These are phyloP conservation scores for Mythimna vitellina DNA, from an alignment of 2,888 invertebrate genomes.

Conservation along the genomic window DNA sequence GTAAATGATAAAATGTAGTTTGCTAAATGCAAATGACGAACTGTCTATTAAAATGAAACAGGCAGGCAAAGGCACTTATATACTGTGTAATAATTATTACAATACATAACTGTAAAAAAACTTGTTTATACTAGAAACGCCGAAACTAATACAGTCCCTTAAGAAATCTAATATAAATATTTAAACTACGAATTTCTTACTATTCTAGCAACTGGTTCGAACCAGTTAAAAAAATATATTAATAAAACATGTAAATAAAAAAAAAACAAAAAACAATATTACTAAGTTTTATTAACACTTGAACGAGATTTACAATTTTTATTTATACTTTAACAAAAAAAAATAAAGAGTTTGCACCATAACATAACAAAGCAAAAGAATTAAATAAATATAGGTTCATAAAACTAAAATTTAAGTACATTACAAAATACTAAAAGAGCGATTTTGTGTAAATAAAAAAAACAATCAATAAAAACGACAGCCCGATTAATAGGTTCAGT, in stretches of 20 bases:
- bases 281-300: slow-evolving; percentile 60
- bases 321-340: slow-evolving; percentile 49
- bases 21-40: slow-evolving; percentile 12
- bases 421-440: slow-evolving; percentile 44
- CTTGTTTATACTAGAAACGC: slow-evolving; percentile 34
- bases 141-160: slow-evolving; percentile 38
- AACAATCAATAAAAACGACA: slow-evolving; percentile 14
- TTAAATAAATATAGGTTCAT: slow-evolving; percentile 35
- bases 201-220: slow-evolving; percentile 8
- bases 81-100: slow-evolving; percentile 48
- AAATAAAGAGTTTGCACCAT: slow-evolving; percentile 44
- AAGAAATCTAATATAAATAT: slow-evolving; percentile 26
- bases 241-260: slow-evolving; percentile 6
- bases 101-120: slow-evolving; percentile 33
- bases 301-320: slow-evolving; percentile 59
- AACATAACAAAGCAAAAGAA: slow-evolving; percentile 56
- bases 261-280: slow-evolving; percentile 33
- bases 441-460: slow-evolving; percentile 32
- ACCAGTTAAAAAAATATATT: slow-evolving; percentile 4
- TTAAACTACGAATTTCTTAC: slow-evolving; percentile 35
- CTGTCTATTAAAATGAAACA: slow-evolving; percentile 36
- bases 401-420: slow-evolving; percentile 57
- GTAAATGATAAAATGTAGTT: not conserved
- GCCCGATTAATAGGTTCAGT: slow-evolving; percentile 27
- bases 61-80: slow-evolving; percentile 67